These are phyloP conservation scores for Promerops cafer DNA, from an alignment of 2,113 vertebrate species.

Conservation along the genomic window DNA sequence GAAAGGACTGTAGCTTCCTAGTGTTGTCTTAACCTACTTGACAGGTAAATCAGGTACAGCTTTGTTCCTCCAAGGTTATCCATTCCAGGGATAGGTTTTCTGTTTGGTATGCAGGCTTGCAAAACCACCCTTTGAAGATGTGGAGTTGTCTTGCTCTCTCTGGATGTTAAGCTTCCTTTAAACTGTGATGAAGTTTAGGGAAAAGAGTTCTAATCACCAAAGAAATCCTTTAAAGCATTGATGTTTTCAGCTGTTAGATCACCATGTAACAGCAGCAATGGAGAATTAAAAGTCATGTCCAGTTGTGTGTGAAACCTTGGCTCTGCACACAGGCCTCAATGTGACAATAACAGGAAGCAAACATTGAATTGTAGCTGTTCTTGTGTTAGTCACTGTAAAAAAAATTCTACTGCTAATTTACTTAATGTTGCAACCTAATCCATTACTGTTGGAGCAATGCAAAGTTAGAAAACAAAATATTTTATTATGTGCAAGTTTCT, in stretches of 20 bases:
- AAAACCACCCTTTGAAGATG: conserved; percentile 54
- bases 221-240: conserved; percentile 15
- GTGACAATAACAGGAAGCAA: background rate
- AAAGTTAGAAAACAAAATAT: background rate
- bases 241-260: conserved; percentile 16
- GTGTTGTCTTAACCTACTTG: conserved; percentile 3
- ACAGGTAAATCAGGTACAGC: background rate
- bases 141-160: background rate
- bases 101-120: conserved; percentile 35
- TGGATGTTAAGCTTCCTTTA: conserved; percentile 63
- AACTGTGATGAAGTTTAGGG: conserved; percentile 34
- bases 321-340: background rate
- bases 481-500: background rate
- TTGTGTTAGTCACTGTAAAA: background rate
- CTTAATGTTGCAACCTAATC: background rate
- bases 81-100: background rate
- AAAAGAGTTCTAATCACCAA: conserved; percentile 60
- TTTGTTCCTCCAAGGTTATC: conserved; percentile 49
- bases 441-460: background rate
- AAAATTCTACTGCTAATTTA: background rate
- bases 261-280: background rate
- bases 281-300: background rate
- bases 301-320: background rate
- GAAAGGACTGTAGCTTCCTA: background rate
- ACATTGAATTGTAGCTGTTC: background rate